These are phyloP conservation scores for Motacilla tschutschensis DNA, from an alignment of 2,113 vertebrate species.

Conservation along the genomic window DNA sequence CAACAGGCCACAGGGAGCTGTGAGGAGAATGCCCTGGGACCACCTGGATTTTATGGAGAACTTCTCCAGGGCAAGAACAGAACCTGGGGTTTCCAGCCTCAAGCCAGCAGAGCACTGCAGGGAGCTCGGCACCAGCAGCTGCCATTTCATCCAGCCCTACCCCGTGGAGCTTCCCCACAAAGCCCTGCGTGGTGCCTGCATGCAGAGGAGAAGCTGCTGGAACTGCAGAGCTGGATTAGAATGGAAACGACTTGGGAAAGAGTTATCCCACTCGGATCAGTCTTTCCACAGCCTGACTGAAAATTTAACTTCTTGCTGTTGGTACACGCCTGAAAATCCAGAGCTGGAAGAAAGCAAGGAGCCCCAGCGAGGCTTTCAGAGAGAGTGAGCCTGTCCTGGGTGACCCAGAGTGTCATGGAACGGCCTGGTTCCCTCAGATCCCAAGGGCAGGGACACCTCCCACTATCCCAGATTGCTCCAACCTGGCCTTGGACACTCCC, in stretches of 20 bases:
- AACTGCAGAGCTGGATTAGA: not conserved
- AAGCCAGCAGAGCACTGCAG: not conserved
- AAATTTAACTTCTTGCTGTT: not conserved
- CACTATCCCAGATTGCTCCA: not conserved
- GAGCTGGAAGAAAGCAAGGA: not conserved
- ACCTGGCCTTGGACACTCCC: not conserved
- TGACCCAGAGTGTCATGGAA: not conserved
- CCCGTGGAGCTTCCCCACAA: not conserved
- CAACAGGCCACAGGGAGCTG: not conserved
- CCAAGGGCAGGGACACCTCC: not conserved
- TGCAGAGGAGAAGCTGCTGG: not conserved
- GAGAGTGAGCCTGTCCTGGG: fast-evolving
- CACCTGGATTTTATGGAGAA: not conserved
- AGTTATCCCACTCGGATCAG: not conserved
- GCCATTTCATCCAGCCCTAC: not conserved
- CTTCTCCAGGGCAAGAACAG: not conserved
- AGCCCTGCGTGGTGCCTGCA: not conserved
- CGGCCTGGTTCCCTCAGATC: not conserved
- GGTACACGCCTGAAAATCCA: fast-evolving
- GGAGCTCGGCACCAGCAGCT: not conserved
- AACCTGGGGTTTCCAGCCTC: not conserved
- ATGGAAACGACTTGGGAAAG: not conserved
- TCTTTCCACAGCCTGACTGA: not conserved
- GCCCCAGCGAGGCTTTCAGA: too few relatives aligned
- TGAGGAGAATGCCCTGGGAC: not conserved